phyloP scores from a whole-genome alignment of 35 echinoderm and acorn worm genomes.

The Eucidaris tribuloides region DNA sequence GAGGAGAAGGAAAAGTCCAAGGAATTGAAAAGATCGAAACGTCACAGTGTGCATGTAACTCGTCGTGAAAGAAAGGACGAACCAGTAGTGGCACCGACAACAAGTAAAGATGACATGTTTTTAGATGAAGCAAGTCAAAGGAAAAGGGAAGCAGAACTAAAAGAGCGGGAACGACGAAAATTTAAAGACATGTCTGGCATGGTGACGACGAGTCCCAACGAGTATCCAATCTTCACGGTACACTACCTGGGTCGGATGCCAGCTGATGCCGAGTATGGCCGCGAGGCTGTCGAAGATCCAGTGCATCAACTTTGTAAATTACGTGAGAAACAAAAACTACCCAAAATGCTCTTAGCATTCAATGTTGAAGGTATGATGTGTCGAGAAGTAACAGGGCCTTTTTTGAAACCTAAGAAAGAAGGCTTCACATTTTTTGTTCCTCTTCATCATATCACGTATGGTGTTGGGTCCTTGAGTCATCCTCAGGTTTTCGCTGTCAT shows the following conservation, averaged over 20 bases:
- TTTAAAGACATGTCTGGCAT: conserved; percentile 81
- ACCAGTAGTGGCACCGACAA: neutral
- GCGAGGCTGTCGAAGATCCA: conserved; percentile 75
- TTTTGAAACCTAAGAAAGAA: conserved; percentile 83
- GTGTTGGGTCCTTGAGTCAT: conserved; percentile 69
- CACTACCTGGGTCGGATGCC: conserved; percentile 92
- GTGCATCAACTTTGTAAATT: conserved; percentile 90
- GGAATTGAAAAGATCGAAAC: conserved; percentile 21
- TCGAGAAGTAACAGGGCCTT: conserved; percentile 63
- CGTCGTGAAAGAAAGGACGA: neutral
- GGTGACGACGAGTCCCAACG: conserved; percentile 24
- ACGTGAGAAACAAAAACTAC: conserved; percentile 90
- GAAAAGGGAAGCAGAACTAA: neutral
- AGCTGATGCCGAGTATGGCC: conserved; percentile 71
- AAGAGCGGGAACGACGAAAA: conserved; percentile 65
- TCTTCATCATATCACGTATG: conserved; percentile 90
- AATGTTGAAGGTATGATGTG: conserved; percentile 77
- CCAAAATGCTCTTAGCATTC: conserved; percentile 64
- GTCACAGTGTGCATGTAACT: conserved; percentile 10
- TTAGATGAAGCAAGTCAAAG: neutral
- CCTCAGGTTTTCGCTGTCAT: conserved; percentile 90
- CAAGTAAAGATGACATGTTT: neutral
- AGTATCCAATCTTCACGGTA: conserved; percentile 79
- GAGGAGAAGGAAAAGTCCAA: conserved; percentile 25
- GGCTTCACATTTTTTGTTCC: conserved; percentile 70